Evolutionary conservation across 2,113 vertebrate species (phyloP).

Genomic region (Indri indri): DNA sequence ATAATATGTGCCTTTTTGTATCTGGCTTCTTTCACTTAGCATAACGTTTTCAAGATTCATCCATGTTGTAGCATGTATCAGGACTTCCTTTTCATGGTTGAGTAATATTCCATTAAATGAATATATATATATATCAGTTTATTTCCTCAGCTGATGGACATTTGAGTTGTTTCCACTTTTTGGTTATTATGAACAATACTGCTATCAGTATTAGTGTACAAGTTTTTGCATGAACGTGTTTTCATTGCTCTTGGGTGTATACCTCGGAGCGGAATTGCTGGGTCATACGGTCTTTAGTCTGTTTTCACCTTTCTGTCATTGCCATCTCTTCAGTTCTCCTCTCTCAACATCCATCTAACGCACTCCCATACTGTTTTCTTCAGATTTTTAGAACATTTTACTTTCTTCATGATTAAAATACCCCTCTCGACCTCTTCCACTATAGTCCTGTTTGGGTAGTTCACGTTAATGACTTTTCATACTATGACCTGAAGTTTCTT

Average conservation of each 20-base stretch:
- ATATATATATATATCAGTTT: too few species aligned
- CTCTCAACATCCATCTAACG: not conserved
- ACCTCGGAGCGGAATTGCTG: not conserved
- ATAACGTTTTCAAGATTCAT: too few species aligned
- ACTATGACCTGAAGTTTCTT: not conserved
- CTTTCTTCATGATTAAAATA: not conserved
- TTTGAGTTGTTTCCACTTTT: too few species aligned
- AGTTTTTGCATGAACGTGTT: too few species aligned
- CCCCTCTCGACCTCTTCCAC: not conserved
- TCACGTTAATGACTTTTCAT: slow-evolving; percentile 4
- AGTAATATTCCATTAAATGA: too few species aligned
- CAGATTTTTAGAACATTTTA: not conserved
- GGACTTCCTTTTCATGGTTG: too few species aligned
- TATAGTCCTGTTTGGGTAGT: not conserved
- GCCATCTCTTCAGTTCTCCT: not conserved
- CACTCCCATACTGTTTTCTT: not conserved
- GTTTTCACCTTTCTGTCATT: not conserved
- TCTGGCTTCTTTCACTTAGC: too few species aligned
- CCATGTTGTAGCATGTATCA: too few species aligned
- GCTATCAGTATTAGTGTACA: too few species aligned
- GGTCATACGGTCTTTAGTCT: not conserved
- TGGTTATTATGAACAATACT: too few species aligned
- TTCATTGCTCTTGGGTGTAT: not conserved
- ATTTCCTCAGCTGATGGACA: too few species aligned
- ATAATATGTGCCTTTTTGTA: too few species aligned